Conservation (phyloP, 2,888 invertebrate species). For the Hyposoter dolosus region DNA sequence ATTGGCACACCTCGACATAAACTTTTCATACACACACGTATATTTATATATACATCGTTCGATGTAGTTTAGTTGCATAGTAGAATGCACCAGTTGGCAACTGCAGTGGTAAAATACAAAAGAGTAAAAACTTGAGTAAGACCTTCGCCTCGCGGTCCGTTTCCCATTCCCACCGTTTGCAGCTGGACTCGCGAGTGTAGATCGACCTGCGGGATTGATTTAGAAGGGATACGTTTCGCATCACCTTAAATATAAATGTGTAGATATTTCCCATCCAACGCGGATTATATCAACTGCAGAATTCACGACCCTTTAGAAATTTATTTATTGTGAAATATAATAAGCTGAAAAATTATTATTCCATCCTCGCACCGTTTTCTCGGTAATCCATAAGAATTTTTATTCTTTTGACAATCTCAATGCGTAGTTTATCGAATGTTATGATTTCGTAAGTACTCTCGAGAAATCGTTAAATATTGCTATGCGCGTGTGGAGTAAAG, state of each 20-base stretch:
- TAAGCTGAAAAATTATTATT: conserved; percentile 12
- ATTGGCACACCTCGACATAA: conserved; percentile 71
- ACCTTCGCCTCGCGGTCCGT: conserved; percentile 61
- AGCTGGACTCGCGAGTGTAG: conserved; percentile 44
- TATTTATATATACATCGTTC: neutral
- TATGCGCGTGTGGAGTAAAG: neutral
- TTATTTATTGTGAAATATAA: neutral
- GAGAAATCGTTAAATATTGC: neutral
- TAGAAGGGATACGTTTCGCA: conserved; percentile 47
- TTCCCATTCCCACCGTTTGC: conserved; percentile 66
- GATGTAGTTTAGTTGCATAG: conserved; percentile 33
- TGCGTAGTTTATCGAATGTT: conserved; percentile 6
- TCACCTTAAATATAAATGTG: neutral
- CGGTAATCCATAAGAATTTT: conserved; percentile 1
- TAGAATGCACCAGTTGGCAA: conserved; percentile 52
- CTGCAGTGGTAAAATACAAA: conserved; percentile 32
- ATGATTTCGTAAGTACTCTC: conserved; percentile 25
- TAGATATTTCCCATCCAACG: conserved; percentile 19
- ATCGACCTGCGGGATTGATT: conserved; percentile 41
- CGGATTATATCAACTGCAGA: neutral
- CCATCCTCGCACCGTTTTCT: neutral
- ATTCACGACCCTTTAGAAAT: neutral
- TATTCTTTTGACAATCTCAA: conserved; percentile 1
- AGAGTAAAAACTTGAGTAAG: conserved; percentile 50
- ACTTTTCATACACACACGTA: conserved; percentile 32